phyloP scores from a whole-genome alignment of 2,113 vertebrate genomes.

The Urocynchramus pylzowi region DNA sequence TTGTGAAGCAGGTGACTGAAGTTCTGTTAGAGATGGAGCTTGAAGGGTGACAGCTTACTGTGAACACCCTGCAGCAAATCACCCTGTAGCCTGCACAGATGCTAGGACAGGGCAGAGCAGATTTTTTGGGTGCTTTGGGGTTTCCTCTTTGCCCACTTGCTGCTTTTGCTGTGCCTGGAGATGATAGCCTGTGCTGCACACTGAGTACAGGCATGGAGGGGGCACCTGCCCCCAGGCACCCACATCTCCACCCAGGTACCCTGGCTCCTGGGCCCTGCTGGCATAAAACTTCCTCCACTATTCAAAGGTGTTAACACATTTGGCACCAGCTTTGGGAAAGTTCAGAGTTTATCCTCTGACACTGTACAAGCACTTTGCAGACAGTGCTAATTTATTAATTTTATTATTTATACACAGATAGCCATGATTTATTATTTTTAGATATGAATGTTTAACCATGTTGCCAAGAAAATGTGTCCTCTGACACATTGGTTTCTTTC shows the following conservation, averaged over 20 bases:
- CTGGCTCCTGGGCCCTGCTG: background rate
- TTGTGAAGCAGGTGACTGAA: background rate
- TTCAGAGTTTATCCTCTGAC: background rate
- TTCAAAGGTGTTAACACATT: background rate
- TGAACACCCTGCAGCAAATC: background rate
- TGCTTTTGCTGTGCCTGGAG: background rate
- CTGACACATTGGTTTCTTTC: background rate
- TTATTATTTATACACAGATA: background rate
- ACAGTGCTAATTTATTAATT: background rate
- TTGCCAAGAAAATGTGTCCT: background rate
- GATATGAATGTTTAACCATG: accelerated
- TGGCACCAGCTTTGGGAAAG: background rate
- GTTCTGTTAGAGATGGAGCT: background rate
- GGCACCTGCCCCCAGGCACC: background rate
- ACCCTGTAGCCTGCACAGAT: accelerated
- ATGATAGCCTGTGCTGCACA: accelerated
- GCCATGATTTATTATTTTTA: background rate
- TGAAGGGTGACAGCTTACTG: background rate
- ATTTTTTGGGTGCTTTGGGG: background rate
- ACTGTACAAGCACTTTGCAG: background rate
- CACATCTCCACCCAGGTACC: background rate
- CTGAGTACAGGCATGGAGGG: background rate
- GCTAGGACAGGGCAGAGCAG: background rate
- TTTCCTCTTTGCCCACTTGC: background rate
- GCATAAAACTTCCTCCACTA: background rate